Conservation (phyloP, 2,888 invertebrate species). For the Melipona beecheii region DNA sequence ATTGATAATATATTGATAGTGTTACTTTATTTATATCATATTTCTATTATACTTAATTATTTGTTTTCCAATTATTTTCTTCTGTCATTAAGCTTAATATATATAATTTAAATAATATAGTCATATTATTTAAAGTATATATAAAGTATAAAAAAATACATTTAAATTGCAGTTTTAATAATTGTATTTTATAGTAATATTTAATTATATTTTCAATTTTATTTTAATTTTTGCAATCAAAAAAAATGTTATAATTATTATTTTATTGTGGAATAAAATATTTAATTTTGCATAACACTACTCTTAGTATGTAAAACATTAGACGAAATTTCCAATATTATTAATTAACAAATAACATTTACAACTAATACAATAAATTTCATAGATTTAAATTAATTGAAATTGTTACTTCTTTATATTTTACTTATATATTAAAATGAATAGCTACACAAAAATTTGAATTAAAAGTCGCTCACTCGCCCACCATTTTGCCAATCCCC, state of each 20-base stretch:
- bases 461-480: conserved; percentile 79
- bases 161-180: not conserved
- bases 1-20: not conserved
- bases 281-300: no score
- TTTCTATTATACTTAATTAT: not conserved
- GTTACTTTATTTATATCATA: not conserved
- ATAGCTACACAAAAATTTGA: conserved; percentile 20
- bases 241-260: no score
- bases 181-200: not conserved
- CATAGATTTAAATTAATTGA: conserved; percentile 56
- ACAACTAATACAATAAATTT: conserved; percentile 46
- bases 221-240: not conserved
- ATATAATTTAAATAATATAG: not conserved
- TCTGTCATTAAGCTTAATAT: not conserved
- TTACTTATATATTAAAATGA: conserved; percentile 56
- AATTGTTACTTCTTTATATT: conserved; percentile 54
- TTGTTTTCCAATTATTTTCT: not conserved
- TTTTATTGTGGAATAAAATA: no score
- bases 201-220: not conserved
- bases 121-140: not conserved
- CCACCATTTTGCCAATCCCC: conserved; percentile 80
- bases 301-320: not conserved
- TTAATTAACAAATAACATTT: conserved; percentile 30
- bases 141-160: not conserved
- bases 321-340: conserved; percentile 25